These are phyloP conservation scores for Pelobates cultripes DNA, from an alignment of 2,797 vertebrate species.

Conservation along the genomic window DNA sequence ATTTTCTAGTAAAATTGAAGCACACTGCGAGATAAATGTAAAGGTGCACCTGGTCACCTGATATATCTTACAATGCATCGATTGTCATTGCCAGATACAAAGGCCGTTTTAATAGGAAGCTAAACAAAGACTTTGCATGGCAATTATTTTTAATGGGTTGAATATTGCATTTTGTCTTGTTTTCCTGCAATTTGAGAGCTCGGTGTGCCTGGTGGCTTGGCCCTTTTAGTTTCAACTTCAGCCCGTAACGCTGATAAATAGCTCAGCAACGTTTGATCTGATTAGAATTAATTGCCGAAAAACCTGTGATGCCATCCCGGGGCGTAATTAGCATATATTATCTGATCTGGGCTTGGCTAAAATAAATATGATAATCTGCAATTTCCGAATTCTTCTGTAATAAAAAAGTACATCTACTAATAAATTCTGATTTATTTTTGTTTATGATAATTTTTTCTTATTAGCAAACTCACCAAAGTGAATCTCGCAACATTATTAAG, in stretches of 20 bases:
- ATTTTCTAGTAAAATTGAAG: too few species aligned
- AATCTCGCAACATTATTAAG: too few species aligned
- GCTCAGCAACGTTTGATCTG: conserved; percentile 1
- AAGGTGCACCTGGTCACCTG: too few species aligned
- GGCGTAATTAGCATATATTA: conserved; percentile 17
- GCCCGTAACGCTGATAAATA: not conserved
- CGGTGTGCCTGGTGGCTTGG: not conserved
- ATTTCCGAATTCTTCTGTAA: too few species aligned
- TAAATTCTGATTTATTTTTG: too few species aligned
- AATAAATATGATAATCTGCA: too few species aligned
- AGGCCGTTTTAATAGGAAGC: not conserved
- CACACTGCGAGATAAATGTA: too few species aligned
- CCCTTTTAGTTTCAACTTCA: not conserved
- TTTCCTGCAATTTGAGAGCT: too few species aligned
- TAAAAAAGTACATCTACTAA: too few species aligned
- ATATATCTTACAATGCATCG: not conserved
- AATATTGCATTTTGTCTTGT: not conserved
- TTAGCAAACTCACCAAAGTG: too few species aligned
- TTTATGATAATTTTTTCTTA: too few species aligned
- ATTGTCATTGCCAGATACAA: not conserved
- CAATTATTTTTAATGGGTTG: conserved; percentile 19
- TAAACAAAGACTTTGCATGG: conserved; percentile 1
- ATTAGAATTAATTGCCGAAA: conserved; percentile 21
- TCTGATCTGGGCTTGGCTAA: not conserved
- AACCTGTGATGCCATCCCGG: not conserved